Conservation (phyloP, 2,113 vertebrate species). For the Speoplatyrhinus poulsoni region DNA sequence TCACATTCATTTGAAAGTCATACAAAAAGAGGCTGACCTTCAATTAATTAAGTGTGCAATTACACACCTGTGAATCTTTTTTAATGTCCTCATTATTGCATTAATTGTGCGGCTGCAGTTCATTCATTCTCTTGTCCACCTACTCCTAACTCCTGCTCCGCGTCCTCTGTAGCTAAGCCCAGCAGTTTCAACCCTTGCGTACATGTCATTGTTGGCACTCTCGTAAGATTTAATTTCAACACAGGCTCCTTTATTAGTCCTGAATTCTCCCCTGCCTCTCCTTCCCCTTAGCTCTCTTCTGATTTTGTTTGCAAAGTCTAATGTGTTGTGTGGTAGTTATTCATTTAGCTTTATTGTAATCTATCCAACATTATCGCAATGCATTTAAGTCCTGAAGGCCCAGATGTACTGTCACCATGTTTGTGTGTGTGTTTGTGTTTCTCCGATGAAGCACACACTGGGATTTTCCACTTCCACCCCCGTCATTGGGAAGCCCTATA, state of each 20-base stretch:
- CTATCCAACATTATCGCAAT: neutral
- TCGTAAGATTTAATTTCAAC: conserved; percentile 44
- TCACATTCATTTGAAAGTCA: conserved; percentile 46
- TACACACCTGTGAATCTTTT: conserved; percentile 77
- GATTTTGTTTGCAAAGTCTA: conserved; percentile 45
- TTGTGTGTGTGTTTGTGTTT: conserved; percentile 6
- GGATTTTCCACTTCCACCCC: conserved; percentile 74
- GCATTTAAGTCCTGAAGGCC: conserved; percentile 33
- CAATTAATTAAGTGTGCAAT: conserved; percentile 76
- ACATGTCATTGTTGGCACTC: conserved; percentile 47
- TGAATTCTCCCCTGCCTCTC: conserved; percentile 32
- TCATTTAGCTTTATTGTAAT: no score
- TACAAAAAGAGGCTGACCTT: conserved; percentile 69
- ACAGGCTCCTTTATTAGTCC: conserved; percentile 50
- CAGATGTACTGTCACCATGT: conserved; percentile 32
- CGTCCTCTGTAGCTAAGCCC: conserved; percentile 17
- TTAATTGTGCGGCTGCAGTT: conserved; percentile 70
- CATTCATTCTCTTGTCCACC: conserved; percentile 66
- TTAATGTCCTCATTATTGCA: conserved; percentile 77
- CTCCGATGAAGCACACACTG: conserved; percentile 46
- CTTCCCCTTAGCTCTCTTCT: conserved; percentile 38
- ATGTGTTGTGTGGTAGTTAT: conserved; percentile 6
- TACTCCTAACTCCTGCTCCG: conserved; percentile 50
- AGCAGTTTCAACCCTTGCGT: conserved; percentile 52
- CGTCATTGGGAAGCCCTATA: conserved; percentile 73